A percentile compares a stretch with the other conserved stretches of the same genome.
These are phyloP conservation scores for Zaprionus lachaisei DNA, from an alignment of 1,140 invertebrate species.

Conservation along the genomic window DNA sequence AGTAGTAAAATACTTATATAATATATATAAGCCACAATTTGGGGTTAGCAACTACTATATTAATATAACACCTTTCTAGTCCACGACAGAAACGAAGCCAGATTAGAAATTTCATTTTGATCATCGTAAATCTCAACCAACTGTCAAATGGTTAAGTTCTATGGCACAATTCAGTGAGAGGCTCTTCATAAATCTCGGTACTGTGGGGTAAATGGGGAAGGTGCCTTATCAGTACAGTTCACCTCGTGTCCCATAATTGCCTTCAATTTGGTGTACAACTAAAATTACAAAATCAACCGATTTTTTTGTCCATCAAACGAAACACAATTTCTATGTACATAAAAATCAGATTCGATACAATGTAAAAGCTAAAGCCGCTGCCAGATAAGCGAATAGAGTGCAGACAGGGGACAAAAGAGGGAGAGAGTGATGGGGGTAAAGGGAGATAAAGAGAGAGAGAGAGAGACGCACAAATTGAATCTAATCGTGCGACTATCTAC, in stretches of 20 bases:
- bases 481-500: constrained; percentile 78
- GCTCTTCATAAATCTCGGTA: constrained; percentile 72
- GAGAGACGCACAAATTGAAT: constrained; percentile 67
- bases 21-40: not conserved
- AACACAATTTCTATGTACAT: constrained; percentile 16
- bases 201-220: constrained; percentile 24
- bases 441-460: not conserved
- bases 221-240: constrained; percentile 26
- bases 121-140: constrained; percentile 78
- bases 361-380: constrained; percentile 39
- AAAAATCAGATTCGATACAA: constrained; percentile 55
- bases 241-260: constrained; percentile 54
- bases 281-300: constrained; percentile 75
- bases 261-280: constrained; percentile 73
- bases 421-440: not conserved
- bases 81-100: not conserved
- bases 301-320: constrained; percentile 31
- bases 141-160: constrained; percentile 63
- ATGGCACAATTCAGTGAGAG: constrained; percentile 78
- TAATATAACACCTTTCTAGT: not conserved
- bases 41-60: not conserved
- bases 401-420: not conserved
- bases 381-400: constrained; percentile 29
- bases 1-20: not conserved
- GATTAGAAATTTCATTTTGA: constrained; percentile 13